Base-by-base conservation (phyloP, 2,113 vertebrate genomes). In the Odontesthes bonariensis region DNA sequence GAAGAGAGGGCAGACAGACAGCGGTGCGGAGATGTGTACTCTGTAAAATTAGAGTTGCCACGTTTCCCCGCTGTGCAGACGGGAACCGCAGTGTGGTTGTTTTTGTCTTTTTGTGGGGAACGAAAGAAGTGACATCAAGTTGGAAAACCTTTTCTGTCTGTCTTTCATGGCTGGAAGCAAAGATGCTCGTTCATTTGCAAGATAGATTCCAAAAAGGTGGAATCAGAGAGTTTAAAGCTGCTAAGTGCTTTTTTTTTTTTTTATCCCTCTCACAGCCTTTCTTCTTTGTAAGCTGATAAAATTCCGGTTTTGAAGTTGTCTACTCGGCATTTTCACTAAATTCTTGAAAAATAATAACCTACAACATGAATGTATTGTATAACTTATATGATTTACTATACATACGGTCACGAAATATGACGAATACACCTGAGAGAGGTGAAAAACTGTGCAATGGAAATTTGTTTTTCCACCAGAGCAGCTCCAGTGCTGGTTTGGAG, bases 21-120 rank as follows among this genome's bases (percentile, higher is more conserved):
- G 46, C 20, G 8, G 57, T 20, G 19, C 51, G 32, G 59, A 77
- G 72, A 73, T 61, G 44, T 62, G 44, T 14, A 57, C 59, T 10
- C 51, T 23, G 52, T 49, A 44, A 70, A 71, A 58, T 71, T 60
- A 49, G 40, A 53, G 62, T 31, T 16, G 38, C 27, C 64, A 55
- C 46, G 3, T 78, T 79, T 66, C 38, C 56, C 5, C 32, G n/a
- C 3, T 27, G 63, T 35, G 56, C 16, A n/a, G 27, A 44, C 58
- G 27, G 49, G 13, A 60, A 61, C 10, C 51, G 35, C 49, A 38
- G 59, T 0, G 59, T 8, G 2, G 52, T 5, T n/a, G 54, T 4
- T 6, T 40, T 11, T 33, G 33, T 70, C 20, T n/a, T 62, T 74
- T 67, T 9, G 27, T 27, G 27, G 27, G 17, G 23, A 69, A 54